phyloP scores from a whole-genome alignment of 2,888 invertebrate genomes.

The Erpobdella octoculata region DNA sequence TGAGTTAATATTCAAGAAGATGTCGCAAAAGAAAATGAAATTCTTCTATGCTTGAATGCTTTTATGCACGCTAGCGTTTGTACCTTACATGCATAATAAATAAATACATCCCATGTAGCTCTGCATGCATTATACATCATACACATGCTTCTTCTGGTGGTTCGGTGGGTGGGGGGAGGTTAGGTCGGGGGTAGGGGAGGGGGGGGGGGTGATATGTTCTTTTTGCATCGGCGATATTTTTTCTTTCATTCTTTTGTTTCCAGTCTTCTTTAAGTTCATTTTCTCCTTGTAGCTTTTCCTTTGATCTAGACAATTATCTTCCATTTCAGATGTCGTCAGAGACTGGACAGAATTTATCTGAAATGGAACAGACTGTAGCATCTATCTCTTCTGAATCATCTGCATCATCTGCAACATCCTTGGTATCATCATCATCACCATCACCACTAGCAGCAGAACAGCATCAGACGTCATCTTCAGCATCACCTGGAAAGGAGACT shows the following conservation, averaged over 20 bases:
- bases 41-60: no score
- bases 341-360: not conserved
- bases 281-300: no score
- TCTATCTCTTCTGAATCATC: not conserved
- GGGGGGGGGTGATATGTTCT: not conserved
- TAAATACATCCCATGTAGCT: no score
- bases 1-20: no score
- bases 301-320: slow-evolving; percentile 6
- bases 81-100: no score
- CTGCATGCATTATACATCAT: no score
- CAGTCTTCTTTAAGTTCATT: no score
- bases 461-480: slow-evolving; percentile 40
- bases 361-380: slow-evolving; percentile 1
- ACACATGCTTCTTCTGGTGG: no score
- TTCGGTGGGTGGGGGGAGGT: not conserved
- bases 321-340: slow-evolving; percentile 15
- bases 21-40: no score
- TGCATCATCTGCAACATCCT: not conserved
- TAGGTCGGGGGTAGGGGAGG: not conserved
- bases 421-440: slow-evolving; percentile 26
- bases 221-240: not conserved
- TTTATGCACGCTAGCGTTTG: no score
- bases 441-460: slow-evolving; percentile 41
- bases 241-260: no score
- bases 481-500: slow-evolving; percentile 11